Evolutionary conservation across 2,888 invertebrate species (phyloP).

Genomic region (Iselma pallidipennis): DNA sequence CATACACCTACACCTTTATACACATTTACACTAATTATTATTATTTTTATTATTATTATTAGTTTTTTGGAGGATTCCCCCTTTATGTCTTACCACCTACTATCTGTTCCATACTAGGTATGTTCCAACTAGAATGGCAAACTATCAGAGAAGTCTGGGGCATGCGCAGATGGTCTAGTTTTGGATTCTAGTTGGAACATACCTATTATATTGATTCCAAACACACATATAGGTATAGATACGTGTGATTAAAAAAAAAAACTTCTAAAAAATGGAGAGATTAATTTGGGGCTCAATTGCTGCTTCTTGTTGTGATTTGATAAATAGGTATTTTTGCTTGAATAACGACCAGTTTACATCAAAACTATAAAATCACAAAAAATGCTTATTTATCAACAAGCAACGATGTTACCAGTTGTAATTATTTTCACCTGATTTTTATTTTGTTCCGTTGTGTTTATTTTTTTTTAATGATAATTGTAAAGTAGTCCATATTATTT

Average conservation of each 20-base stretch:
- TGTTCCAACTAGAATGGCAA: no score
- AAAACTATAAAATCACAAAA: conserved; percentile 8
- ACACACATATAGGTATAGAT: conserved; percentile 19
- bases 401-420: conserved; percentile 42
- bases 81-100: no score
- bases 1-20: no score
- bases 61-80: no score
- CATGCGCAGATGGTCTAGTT: no score
- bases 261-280: no score
- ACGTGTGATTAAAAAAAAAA: conserved; percentile 13
- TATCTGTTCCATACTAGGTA: no score
- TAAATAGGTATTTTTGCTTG: conserved; percentile 33
- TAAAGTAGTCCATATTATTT: conserved; percentile 41
- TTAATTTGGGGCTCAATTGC: conserved; percentile 4
- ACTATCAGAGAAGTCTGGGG: no score
- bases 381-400: conserved; percentile 46
- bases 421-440: conserved; percentile 24
- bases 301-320: conserved; percentile 35
- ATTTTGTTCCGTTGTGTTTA: conserved; percentile 35
- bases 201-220: no score
- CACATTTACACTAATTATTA: no score
- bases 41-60: conserved; percentile 22
- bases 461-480: conserved; percentile 37
- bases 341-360: not conserved
- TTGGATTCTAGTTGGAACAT: no score